Evolutionary conservation across 2,113 vertebrate species (phyloP).

Genomic region (Noctilio leporinus): DNA sequence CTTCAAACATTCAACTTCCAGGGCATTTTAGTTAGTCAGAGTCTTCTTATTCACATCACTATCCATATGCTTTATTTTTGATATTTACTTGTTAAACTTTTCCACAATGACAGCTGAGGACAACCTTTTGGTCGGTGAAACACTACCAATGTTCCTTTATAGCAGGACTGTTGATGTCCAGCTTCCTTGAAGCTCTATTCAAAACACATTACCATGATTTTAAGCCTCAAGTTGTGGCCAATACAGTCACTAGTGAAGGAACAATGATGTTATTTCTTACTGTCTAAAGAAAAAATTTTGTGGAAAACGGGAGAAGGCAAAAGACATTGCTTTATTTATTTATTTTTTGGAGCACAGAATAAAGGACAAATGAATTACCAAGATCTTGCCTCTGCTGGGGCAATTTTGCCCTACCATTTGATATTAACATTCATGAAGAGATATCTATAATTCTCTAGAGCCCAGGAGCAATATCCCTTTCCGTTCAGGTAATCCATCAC

Average conservation of each 20-base stretch:
- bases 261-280: conserved; percentile 27
- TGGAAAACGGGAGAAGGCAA: conserved; percentile 6
- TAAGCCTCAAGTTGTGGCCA: conserved; percentile 11
- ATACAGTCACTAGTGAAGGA: background rate
- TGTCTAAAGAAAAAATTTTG: conserved; percentile 21
- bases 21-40: conserved; percentile 22
- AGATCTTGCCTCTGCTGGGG: conserved; percentile 22
- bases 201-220: background rate
- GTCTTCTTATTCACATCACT: conserved; percentile 23
- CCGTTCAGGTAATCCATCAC: conserved; percentile 64
- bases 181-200: background rate
- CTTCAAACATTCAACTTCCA: background rate
- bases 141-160: conserved; percentile 10
- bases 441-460: conserved; percentile 56
- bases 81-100: background rate
- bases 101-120: background rate
- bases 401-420: conserved; percentile 5
- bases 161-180: background rate
- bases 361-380: conserved; percentile 18
- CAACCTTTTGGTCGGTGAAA: background rate
- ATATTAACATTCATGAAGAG: conserved; percentile 64
- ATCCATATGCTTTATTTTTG: conserved; percentile 1
- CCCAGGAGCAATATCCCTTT: conserved; percentile 52
- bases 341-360: conserved; percentile 20
- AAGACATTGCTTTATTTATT: background rate